A percentile compares a stretch with the other conserved stretches of the same genome.
These are phyloP conservation scores for Austrofundulus limnaeus DNA, from an alignment of 2,113 vertebrate genomes.

Conservation along the genomic window DNA sequence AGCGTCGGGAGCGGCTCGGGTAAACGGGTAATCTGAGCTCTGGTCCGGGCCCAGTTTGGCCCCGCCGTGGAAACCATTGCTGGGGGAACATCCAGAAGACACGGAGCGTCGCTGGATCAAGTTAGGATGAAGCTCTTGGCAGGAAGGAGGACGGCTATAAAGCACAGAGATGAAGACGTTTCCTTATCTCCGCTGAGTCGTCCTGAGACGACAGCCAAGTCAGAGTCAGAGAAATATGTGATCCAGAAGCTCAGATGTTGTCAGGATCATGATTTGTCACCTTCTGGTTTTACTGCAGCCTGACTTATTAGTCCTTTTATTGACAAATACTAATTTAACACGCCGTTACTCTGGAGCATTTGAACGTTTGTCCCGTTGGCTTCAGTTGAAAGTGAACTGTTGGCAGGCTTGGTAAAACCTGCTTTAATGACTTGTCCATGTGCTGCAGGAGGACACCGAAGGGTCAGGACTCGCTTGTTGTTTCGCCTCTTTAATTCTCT, in stretches of 20 bases:
- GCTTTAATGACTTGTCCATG: conserved; percentile 67
- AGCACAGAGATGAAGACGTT: conserved; percentile 65
- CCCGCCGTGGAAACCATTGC: conserved; percentile 46
- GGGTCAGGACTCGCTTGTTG: conserved; percentile 49
- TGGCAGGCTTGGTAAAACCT: conserved; percentile 61
- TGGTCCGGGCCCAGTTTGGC: conserved; percentile 52
- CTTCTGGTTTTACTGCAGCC: conserved; percentile 11
- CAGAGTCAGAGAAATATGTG: neutral
- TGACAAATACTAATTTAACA: conserved; percentile 53
- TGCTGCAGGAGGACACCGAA: conserved; percentile 57
- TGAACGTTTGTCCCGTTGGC: conserved; percentile 52
- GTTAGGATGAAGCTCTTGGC: conserved; percentile 64
- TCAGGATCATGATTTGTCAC: conserved; percentile 20
- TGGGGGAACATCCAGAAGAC: conserved; percentile 54
- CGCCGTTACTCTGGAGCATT: conserved; percentile 36
- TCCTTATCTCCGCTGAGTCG: conserved; percentile 47
- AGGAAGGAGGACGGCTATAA: conserved; percentile 39
- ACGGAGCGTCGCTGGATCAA: conserved; percentile 44
- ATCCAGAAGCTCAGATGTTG: neutral
- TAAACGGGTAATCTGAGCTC: conserved; percentile 54
- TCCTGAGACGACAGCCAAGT: conserved; percentile 23
- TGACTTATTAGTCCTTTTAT: conserved; percentile 27
- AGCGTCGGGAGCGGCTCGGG: conserved; percentile 49
- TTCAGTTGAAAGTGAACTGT: conserved; percentile 49
- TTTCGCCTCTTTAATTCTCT: conserved; percentile 3